phyloP scores from a whole-genome alignment of 2,113 vertebrate genomes.

The Aramus guarauna region DNA sequence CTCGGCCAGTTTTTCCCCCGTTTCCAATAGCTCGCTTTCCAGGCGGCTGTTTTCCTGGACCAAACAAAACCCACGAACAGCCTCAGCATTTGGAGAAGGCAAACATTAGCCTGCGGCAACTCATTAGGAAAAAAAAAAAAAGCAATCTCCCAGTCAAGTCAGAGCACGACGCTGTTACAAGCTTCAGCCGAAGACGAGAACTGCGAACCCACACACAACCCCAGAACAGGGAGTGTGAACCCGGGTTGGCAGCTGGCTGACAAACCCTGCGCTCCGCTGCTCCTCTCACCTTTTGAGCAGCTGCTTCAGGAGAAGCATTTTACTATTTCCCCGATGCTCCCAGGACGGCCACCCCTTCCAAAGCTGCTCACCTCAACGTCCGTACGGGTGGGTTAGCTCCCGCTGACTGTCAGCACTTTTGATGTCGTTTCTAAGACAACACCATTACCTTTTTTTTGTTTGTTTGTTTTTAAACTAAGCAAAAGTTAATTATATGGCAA shows the following conservation, averaged over 20 bases:
- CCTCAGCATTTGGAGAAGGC: neutral
- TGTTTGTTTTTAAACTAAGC: too few relatives aligned
- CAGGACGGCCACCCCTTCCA: neutral
- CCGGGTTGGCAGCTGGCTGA: rapidly evolving
- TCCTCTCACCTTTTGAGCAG: neutral
- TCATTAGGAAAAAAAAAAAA: neutral
- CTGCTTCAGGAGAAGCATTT: neutral
- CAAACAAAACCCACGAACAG: neutral
- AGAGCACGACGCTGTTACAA: neutral
- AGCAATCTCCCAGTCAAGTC: neutral
- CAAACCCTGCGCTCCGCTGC: neutral
- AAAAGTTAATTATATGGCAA: neutral
- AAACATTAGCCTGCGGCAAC: neutral
- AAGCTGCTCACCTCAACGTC: neutral
- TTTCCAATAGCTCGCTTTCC: constrained; percentile 87
- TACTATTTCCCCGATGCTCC: too few relatives aligned
- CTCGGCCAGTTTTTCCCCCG: constrained; percentile 80
- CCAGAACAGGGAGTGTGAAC: rapidly evolving
- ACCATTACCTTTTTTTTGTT: neutral
- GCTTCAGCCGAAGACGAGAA: neutral
- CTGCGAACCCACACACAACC: neutral
- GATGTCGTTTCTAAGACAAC: neutral
- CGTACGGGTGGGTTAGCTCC: neutral
- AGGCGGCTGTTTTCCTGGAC: constrained; percentile 88
- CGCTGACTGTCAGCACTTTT: neutral